Evolutionary conservation across 2,888 invertebrate genomes (phyloP).

Genomic region (Acronicta psi): DNA sequence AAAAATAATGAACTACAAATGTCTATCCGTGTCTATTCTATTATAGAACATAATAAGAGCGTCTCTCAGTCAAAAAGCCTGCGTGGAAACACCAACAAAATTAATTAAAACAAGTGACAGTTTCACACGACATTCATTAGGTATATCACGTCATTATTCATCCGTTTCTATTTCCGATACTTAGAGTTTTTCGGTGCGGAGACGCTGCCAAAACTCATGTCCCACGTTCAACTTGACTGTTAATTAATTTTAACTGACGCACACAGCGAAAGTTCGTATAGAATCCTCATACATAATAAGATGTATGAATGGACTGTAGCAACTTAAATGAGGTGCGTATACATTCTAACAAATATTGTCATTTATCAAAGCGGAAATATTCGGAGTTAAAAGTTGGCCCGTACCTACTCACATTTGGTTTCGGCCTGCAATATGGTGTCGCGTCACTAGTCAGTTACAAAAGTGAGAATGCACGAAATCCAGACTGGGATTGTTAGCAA

Average conservation of each 20-base stretch:
- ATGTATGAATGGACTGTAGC: conserved; percentile 66
- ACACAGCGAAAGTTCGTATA: conserved; percentile 70
- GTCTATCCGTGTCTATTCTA: conserved; percentile 69
- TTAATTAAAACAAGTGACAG: conserved; percentile 83
- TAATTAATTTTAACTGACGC: conserved; percentile 83
- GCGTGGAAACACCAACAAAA: conserved; percentile 67
- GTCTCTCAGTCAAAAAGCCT: conserved; percentile 58
- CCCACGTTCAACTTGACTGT: conserved; percentile 69
- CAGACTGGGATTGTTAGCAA: conserved; percentile 55
- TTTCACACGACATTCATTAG: conserved; percentile 83
- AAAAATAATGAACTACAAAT: conserved; percentile 78
- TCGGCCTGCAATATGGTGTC: conserved; percentile 25
- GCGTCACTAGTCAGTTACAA: conserved; percentile 52
- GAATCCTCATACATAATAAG: conserved; percentile 62
- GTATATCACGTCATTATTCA: conserved; percentile 80
- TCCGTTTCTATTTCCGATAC: conserved; percentile 83
- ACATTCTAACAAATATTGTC: conserved; percentile 58
- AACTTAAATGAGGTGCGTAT: conserved; percentile 70
- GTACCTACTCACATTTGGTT: conserved; percentile 16
- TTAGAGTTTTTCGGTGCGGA: conserved; percentile 77
- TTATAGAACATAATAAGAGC: conserved; percentile 65
- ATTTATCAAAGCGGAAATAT: conserved; percentile 59
- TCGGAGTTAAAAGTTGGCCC: conserved; percentile 20
- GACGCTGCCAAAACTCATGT: conserved; percentile 79
- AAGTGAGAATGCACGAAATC: conserved; percentile 56